Evolutionary conservation across 2,888 invertebrate genomes (phyloP), one percentile per base, ranked within the genome.

Genomic region (Amblyjoppa proteus): DNA sequence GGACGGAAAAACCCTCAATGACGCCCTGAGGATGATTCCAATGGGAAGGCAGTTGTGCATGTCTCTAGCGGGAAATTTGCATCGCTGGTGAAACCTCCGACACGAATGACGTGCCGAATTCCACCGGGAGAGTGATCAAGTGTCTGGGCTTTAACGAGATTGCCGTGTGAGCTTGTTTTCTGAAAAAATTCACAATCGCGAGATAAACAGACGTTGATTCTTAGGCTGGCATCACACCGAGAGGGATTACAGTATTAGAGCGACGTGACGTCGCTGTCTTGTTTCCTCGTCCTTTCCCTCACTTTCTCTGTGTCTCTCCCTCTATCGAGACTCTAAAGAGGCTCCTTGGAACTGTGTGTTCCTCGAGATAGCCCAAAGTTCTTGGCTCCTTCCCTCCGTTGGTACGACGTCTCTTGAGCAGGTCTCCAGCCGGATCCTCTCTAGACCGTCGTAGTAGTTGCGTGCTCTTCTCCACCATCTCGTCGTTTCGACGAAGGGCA

Each of bases 361-460:
- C 86, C 89, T 88, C 87, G 91, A 93, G 93, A 93, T 93, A 93
- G 93, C 91, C 93, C 89, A 90, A 93, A 93, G 90, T 93, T 93
- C 85, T 85, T 79, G 78, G 73, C 79, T 71, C 76, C 41, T 56
- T 71, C 84, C 84, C 83, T 78, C 66, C 71, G 53, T 83, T 71
- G 68, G 81, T 77, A 81, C 80, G 76, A 80, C 82, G 79, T 81
- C 76, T 80, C 84, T 71, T 28, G 28, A 49, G 34, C 56, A 13
- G 58, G 69, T 66, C 68, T 45, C 76, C 80, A 16, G 71, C n/a
- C 73, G 76, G 41, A 70, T 73, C 82, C 80, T 73, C 73, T 68
- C 41, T 9, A n/a, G 20, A 20, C 38, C 38, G n/a, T 68, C 58
- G 58, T 61, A 38, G 61, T 49, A 70, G 58, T 45, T 76, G 76